Evolutionary conservation across 2,888 invertebrate genomes (phyloP), one percentile per base, ranked within the genome.

Genomic region (Perdita meconis): DNA sequence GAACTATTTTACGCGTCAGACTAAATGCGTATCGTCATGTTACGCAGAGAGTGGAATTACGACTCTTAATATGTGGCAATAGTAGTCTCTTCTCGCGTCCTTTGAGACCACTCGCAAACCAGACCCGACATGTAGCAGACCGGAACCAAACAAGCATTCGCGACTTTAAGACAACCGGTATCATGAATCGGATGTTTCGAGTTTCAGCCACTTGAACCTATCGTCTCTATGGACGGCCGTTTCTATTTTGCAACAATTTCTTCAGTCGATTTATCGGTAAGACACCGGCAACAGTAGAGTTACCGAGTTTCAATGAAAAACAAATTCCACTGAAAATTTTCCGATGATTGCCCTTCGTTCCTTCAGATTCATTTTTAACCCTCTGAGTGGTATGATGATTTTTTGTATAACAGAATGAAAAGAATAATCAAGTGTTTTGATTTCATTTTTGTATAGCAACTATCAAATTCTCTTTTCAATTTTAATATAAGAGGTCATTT

Each of bases 21-120:
- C 53, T 77, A 67, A n/a, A 50, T 42, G 56, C 30, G 24, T 16
- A 51, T 75, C 69, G 74, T 83, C 78, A 75, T 70, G 64, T 81
- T 83, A 83, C 82, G 73, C 34, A 56, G 10, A 66, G 81, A 81
- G 78, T 83, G 80, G 81, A 83, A 83, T 83, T 83, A 78, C 78
- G 67, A 65, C 61, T 83, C 67, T 61, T 66, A 65, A 47, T 65
- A 60, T 68, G 67, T 61, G 67, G 71, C 69, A 61, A 83, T 70
- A 63, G 53, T 75, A 66, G 53, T 75, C 76, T 70, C 76, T 71
- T 69, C 71, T 65, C 64, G 59, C 66, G 68, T 70, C 68, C 63
- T 72, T 55, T 66, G 57, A 53, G 77, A 82, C 81, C 59, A 84
- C 65, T 78, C 55, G 60, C 65, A 44, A 73, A 81, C 78, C 65